Conservation (phyloP, 1,140 invertebrate species). For the Apis laboriosa region DNA sequence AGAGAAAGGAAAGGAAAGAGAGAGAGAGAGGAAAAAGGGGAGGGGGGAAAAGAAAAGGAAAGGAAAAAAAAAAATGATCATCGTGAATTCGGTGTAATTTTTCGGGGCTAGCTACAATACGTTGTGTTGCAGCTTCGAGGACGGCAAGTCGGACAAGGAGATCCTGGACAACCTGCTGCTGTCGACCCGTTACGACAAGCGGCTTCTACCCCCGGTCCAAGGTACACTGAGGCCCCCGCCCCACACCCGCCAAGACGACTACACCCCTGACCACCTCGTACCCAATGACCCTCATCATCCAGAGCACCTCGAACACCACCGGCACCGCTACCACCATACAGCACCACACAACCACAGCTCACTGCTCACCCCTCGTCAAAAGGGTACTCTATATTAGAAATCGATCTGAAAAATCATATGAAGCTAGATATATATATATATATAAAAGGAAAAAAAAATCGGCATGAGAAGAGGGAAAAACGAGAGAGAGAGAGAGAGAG, state of each 20-base stretch:
- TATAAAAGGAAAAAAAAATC: background rate
- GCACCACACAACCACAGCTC: slow-evolving; percentile 80
- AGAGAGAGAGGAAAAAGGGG: background rate
- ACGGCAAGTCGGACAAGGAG: slow-evolving; percentile 94
- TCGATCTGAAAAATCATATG: slow-evolving; percentile 25
- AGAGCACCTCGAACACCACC: slow-evolving; percentile 78
- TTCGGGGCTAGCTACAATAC: slow-evolving; percentile 54
- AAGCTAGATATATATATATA: too few relatives aligned
- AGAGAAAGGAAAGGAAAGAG: background rate
- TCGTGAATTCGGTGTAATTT: slow-evolving; percentile 11
- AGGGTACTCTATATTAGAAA: slow-evolving; percentile 71
- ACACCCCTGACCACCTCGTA: slow-evolving; percentile 73
- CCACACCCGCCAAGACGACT: slow-evolving; percentile 78
- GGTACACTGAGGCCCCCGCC: slow-evolving; percentile 84
- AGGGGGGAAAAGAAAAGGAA: background rate
- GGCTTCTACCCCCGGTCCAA: slow-evolving; percentile 91
- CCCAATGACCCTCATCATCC: slow-evolving; percentile 76
- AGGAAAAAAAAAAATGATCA: background rate
- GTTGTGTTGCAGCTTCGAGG: slow-evolving; percentile 87
- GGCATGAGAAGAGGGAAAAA: slow-evolving; percentile 17
- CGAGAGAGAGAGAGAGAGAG: background rate
- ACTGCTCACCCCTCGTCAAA: slow-evolving; percentile 78
- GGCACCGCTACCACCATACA: slow-evolving; percentile 76
- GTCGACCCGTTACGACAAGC: slow-evolving; percentile 92
- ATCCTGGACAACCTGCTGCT: slow-evolving; percentile 91